Evolutionary conservation across 2,797 vertebrate species (phyloP), one percentile per base, ranked within the genome.

Genomic region (Gymnodraco acuticeps): DNA sequence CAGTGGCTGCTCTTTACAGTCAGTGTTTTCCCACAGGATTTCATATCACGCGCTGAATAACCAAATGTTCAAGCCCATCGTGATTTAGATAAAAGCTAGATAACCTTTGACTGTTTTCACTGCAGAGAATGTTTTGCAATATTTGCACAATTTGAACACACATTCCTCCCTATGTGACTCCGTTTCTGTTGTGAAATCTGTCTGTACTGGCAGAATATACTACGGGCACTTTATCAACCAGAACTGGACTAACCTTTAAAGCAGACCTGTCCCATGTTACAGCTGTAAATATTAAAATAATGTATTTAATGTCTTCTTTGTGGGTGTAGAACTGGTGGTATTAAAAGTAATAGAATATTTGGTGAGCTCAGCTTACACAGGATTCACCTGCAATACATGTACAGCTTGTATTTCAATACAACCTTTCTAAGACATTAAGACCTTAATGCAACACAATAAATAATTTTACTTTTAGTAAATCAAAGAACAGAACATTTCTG

Each of bases 161-260:
- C n/a, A 0, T 50, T 42, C 56, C 16, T 20, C 38, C 27, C 31
- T 52, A 38, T 41, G 12, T 52, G 48, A 50, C 60, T 45, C 42
- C 31, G 31, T 42, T 16, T 59, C 47, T 69, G 59, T 70, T 64
- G 19, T 55, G 47, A 61, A 66, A 71, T 59, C 63, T 53, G 38
- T 74, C 42, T 64, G 19, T 59, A 43, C 45, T 42, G 51, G 10
- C n/a, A 16, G 45, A 10, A 9, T 20, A 23, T 9, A n/a, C 46
- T 23, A 20, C 10, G 27, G 33, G 51, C 54, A 41, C 45, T 61
- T 50, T 51, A 55, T 13, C 9, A 23, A 13, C 20, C 23, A n/a
- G 52, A 31, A 47, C 7, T 38, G 33, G 33, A 38, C 33, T 38
- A 38, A 38, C 20, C 19, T 65, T 41, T 45, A 52, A 52, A 46